These are phyloP conservation scores for Myzus persicae DNA, from an alignment of 1,140 invertebrate species.

Conservation along the genomic window DNA sequence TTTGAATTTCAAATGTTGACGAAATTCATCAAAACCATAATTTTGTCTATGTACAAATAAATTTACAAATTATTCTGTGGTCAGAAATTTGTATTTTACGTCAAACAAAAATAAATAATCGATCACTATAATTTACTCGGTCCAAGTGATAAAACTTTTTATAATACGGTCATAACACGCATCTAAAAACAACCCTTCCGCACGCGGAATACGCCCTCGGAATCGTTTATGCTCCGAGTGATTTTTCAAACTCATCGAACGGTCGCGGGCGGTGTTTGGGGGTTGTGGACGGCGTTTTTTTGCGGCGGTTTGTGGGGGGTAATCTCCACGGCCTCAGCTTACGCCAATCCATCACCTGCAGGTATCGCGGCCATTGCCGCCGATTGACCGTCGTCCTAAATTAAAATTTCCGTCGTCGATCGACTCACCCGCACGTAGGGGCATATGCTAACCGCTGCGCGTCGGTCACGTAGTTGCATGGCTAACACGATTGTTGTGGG, in stretches of 20 bases:
- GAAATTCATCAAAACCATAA: too few relatives aligned
- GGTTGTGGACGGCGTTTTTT: background rate
- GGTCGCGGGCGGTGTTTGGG: background rate
- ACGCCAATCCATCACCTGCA: background rate
- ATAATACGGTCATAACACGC: background rate
- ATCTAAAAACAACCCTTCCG: background rate
- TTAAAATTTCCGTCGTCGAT: background rate
- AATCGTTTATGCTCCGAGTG: background rate
- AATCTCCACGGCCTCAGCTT: background rate
- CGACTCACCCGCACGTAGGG: background rate
- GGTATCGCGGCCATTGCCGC: background rate
- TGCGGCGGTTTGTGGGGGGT: background rate
- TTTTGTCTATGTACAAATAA: too few relatives aligned
- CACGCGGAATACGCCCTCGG: too few relatives aligned
- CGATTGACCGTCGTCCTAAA: background rate
- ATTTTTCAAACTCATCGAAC: background rate
- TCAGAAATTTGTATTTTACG: too few relatives aligned
- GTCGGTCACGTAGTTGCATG: background rate
- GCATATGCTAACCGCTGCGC: background rate
- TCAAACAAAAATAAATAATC: too few relatives aligned
- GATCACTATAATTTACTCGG: background rate
- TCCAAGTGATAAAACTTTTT: background rate
- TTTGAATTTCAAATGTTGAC: too few relatives aligned
- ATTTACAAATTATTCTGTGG: too few relatives aligned
- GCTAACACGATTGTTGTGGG: background rate